Evolutionary conservation across 30 jellyfish, hydroid and myxozoan species (phyloP).

Genomic region (Cassiopea andromeda): DNA sequence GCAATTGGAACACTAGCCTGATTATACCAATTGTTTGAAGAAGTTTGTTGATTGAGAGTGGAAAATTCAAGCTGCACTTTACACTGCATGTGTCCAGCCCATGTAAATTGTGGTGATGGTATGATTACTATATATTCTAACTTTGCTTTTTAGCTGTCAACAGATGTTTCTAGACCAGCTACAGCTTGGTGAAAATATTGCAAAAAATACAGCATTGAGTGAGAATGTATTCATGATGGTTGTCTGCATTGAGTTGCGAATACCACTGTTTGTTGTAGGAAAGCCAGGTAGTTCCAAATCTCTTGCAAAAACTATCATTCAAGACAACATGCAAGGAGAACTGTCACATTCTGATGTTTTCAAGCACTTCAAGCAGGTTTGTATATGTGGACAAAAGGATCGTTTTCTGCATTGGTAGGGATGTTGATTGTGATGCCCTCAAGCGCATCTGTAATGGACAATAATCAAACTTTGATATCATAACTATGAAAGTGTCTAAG

Average conservation of each 20-base stretch:
- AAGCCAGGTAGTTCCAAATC: slow-evolving; percentile 88
- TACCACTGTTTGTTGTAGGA: slow-evolving; percentile 86
- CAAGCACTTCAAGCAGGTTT: slow-evolving; percentile 83
- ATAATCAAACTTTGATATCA: no score
- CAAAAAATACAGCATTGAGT: slow-evolving; percentile 75
- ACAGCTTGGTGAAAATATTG: slow-evolving; percentile 81
- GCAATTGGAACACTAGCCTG: no score
- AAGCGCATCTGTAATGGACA: no score
- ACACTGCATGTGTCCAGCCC: not conserved
- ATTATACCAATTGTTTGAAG: no score
- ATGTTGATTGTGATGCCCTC: not conserved
- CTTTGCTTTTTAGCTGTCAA: slow-evolving; percentile 50
- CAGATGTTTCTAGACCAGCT: slow-evolving; percentile 74
- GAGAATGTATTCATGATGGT: slow-evolving; percentile 90
- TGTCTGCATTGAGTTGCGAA: slow-evolving; percentile 80
- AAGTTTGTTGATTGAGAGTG: no score
- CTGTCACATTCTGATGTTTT: slow-evolving; percentile 75
- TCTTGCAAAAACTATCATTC: slow-evolving; percentile 78
- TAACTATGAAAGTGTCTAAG: no score
- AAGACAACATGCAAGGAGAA: slow-evolving; percentile 87
- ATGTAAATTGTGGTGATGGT: not conserved
- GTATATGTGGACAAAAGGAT: not conserved
- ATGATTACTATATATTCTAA: no score
- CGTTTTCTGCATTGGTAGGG: not conserved
- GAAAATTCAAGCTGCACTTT: no score